Evolutionary conservation across 2,797 vertebrate genomes (phyloP), one percentile per base, ranked within the genome.

Genomic region (Lepus oiostolus): DNA sequence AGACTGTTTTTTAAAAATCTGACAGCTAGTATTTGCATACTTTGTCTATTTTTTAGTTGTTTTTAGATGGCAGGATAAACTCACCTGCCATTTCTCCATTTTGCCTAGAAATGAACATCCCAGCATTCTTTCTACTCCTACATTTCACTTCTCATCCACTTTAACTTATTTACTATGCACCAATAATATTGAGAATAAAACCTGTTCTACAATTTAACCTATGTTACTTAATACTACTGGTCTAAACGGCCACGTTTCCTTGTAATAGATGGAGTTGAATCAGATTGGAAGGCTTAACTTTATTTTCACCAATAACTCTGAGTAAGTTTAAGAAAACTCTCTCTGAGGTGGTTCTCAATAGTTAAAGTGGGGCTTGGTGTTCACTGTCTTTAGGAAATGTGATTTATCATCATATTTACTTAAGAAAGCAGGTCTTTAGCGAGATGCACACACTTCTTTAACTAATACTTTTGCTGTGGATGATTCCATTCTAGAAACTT

Each of bases 181-280:
- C 32, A 1, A 52, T 50, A 60, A 90, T 77, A 92, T 87, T 88
- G 67, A 95, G 47, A 62, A 32, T 75, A 68, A n/a, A 63, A 38
- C 87, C 7, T 74, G 58, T 38, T 83, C 52, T 65, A 30, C 14
- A 89, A 16, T 38, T 91, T 91, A 83, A 81, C 30, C 26, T 80
- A 75, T n/a, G 14, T 88, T 71, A 67, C 30, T 47, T 47, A 81
- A 32, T 77, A 77, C 76, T 60, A 24, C 14, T 84, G 54, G 19
- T 3, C 14, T 54, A 80, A 91, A 82, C 50, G 13, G 10, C 30
- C 60, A 87, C n/a, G 0, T 71, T 62, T 81, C 24, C 10, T 90
- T 92, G 2, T n/a, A 63, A 90, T 50, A 67, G 28, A 82, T n/a
- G 26, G 9, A 4, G 1, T 10, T 92, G 2, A 10, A 81, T 12